Conservation (phyloP, 1,140 invertebrate genomes). For the Dreissena rostriformis region DNA sequence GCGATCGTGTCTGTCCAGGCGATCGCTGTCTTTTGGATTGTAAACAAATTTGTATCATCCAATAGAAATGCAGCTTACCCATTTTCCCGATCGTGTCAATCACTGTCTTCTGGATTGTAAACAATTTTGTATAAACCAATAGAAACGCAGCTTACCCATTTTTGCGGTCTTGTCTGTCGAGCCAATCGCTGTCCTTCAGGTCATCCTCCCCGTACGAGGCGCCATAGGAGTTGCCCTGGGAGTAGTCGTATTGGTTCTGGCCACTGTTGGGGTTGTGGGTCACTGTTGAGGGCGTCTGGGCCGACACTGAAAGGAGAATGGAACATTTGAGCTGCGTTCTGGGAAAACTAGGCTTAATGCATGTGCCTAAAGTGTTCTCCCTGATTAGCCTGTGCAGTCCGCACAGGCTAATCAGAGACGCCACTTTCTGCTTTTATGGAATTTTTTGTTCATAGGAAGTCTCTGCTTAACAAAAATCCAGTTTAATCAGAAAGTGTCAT, state of each 20-base stretch:
- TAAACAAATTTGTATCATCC: not conserved
- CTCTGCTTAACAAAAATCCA: too few relatives aligned
- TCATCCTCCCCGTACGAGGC: slow-evolving; percentile 52
- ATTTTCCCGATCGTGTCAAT: slow-evolving; percentile 32
- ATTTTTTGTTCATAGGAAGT: too few relatives aligned
- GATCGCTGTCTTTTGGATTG: slow-evolving; percentile 35
- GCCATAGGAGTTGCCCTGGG: slow-evolving; percentile 39
- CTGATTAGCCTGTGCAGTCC: too few relatives aligned
- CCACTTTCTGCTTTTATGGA: too few relatives aligned
- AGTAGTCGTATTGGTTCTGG: slow-evolving; percentile 42
- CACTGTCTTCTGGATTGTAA: slow-evolving; percentile 44
- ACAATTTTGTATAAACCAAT: not conserved
- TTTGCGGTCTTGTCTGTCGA: slow-evolving; percentile 26
- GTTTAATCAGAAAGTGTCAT: too few relatives aligned
- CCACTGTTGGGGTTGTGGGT: slow-evolving; percentile 2
- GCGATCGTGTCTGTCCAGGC: slow-evolving; percentile 20
- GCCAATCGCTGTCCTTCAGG: slow-evolving; percentile 46
- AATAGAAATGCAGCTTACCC: slow-evolving; percentile 2
- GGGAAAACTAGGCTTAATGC: too few relatives aligned
- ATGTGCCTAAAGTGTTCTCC: too few relatives aligned
- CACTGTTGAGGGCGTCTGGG: not conserved
- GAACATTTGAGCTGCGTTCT: too few relatives aligned
- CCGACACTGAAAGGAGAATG: slow-evolving; percentile 33
- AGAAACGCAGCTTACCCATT: slow-evolving; percentile 11
- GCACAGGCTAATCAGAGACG: too few relatives aligned